Percentiles rank a stretch among this genome's conserved stretches.
phyloP scores from a whole-genome alignment of 2,888 invertebrate genomes.

The Heliconius sara region DNA sequence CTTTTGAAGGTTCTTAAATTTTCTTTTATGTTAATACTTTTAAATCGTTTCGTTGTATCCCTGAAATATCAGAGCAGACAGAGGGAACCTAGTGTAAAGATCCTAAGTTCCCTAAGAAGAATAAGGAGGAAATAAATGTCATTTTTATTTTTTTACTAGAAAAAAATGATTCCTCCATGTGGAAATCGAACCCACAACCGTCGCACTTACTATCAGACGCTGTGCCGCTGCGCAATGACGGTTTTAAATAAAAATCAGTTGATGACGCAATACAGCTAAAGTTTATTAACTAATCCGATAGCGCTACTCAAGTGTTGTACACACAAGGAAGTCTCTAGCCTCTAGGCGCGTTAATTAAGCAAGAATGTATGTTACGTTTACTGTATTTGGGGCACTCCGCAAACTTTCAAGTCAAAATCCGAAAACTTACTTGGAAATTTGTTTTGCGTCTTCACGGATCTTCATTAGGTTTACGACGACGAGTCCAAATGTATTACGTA shows the following conservation, averaged over 20 bases:
- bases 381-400: constrained; percentile 67
- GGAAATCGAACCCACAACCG: background rate
- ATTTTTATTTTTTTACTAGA: background rate
- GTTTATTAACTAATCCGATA: constrained; percentile 7
- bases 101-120: too few relatives aligned
- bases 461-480: constrained; percentile 72
- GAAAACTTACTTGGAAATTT: constrained; percentile 73
- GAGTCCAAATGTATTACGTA: constrained; percentile 73
- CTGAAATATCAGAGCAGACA: too few relatives aligned
- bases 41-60: background rate
- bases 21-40: background rate
- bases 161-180: too few relatives aligned
- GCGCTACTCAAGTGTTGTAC: constrained; percentile 28
- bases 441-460: constrained; percentile 72
- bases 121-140: too few relatives aligned
- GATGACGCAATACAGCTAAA: background rate
- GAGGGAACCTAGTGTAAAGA: too few relatives aligned
- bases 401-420: constrained; percentile 70
- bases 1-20: too few relatives aligned
- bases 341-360: constrained; percentile 74
- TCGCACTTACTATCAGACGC: background rate
- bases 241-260: background rate
- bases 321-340: constrained; percentile 31
- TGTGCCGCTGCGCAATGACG: background rate
- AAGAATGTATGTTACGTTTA: constrained; percentile 63